Conservation (phyloP, 2,113 vertebrate genomes). For the Chamaetylas fuelleborni region DNA sequence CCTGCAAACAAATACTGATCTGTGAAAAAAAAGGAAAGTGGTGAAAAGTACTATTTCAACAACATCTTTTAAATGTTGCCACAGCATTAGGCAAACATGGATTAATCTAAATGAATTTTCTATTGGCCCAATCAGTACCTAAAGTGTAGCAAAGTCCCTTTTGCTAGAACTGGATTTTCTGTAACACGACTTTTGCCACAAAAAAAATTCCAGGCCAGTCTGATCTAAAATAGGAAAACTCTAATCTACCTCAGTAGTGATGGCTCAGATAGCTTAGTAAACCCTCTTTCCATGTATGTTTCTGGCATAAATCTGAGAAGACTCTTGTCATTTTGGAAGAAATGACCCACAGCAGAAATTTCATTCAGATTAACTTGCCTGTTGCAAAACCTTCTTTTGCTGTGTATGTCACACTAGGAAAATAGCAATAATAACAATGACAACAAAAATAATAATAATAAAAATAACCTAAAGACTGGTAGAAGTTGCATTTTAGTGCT, state of each 20-base stretch:
- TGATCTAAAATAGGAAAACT: neutral
- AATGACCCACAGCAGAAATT: neutral
- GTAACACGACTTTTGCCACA: neutral
- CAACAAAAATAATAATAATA: neutral
- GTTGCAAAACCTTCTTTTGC: neutral
- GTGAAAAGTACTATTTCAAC: neutral
- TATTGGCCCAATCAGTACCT: neutral
- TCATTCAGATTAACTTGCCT: neutral
- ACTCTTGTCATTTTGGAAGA: neutral
- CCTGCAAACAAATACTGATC: neutral
- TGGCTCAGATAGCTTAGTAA: neutral
- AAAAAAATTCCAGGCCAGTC: neutral
- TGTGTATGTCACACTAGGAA: neutral
- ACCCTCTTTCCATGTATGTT: neutral
- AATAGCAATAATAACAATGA: neutral
- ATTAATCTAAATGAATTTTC: neutral
- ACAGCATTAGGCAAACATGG: neutral
- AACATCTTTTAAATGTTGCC: neutral
- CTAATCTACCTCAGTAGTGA: neutral
- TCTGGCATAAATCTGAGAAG: neutral
- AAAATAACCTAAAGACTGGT: neutral
- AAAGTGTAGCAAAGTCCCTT: neutral
- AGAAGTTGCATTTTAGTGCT: conserved; percentile 3
- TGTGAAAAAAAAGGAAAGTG: neutral
- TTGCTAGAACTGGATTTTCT: neutral